Percentiles rank a stretch among this genome's conserved stretches.
These are phyloP conservation scores for Columba guinea DNA, from an alignment of 2,797 vertebrate genomes.

Conservation along the genomic window DNA sequence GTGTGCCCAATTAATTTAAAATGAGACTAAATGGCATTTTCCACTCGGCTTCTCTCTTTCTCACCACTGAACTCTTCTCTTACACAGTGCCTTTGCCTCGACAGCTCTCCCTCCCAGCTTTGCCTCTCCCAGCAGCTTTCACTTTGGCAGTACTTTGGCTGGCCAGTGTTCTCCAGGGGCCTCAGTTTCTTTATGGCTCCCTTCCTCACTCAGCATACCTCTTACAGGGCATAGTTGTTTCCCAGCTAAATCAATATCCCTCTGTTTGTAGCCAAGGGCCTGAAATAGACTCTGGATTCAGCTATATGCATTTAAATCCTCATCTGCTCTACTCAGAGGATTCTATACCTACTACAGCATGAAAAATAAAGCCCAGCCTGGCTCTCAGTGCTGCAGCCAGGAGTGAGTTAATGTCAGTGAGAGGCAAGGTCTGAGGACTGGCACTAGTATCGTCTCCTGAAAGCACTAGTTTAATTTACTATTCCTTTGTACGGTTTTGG, in stretches of 20 bases:
- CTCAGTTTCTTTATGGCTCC: background rate
- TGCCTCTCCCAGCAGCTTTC: background rate
- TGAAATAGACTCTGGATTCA: background rate
- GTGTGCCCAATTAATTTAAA: background rate
- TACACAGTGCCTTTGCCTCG: background rate
- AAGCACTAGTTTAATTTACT: background rate
- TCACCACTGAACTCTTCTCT: background rate
- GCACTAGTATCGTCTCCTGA: background rate
- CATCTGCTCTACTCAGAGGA: background rate
- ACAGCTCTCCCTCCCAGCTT: background rate
- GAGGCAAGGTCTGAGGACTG: background rate
- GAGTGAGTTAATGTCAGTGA: background rate
- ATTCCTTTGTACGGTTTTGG: background rate
- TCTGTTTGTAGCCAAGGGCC: background rate
- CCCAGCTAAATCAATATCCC: conserved; percentile 17
- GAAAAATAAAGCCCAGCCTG: background rate
- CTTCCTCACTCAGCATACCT: background rate
- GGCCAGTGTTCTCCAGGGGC: background rate
- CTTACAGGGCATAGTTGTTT: background rate
- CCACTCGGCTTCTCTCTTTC: background rate
- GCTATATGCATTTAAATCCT: background rate
- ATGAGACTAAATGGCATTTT: conserved; percentile 2
- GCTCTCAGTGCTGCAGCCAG: background rate
- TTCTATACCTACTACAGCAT: background rate
- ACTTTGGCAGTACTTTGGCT: background rate